Conservation (phyloP, 2,888 invertebrate genomes). For the Phaonia tiefii region DNA sequence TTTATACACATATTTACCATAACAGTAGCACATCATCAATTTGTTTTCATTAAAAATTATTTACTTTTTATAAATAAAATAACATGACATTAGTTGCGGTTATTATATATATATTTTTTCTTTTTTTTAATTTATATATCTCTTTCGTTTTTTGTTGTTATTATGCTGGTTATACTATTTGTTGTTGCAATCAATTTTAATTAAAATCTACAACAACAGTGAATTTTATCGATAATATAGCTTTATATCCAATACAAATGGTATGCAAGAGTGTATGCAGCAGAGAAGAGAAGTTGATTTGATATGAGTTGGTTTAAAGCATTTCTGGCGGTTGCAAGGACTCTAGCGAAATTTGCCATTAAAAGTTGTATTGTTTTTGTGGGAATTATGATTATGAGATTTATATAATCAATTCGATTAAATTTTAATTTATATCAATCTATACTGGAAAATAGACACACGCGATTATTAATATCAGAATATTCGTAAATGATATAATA, state of each 20-base stretch:
- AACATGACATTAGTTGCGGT: slow-evolving; percentile 5
- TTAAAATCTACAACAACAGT: slow-evolving; percentile 58
- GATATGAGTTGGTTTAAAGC: background rate
- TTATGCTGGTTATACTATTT: background rate
- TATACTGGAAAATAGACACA: slow-evolving; percentile 16
- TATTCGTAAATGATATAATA: no score
- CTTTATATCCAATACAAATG: background rate
- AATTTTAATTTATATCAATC: slow-evolving; percentile 62
- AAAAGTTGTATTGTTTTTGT: background rate
- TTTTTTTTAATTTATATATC: no score
- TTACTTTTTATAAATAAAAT: slow-evolving; percentile 45
- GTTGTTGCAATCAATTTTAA: slow-evolving; percentile 50
- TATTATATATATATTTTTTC: no score
- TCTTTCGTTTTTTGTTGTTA: no score
- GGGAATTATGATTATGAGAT: slow-evolving; percentile 16
- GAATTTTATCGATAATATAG: slow-evolving; percentile 3
- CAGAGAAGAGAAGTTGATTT: background rate
- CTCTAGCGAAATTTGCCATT: background rate
- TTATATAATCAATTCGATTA: slow-evolving; percentile 56
- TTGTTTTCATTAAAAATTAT: slow-evolving; percentile 55
- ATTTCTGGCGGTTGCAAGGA: background rate
- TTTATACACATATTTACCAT: background rate
- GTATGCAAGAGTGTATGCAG: no score
- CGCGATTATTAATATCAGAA: no score
- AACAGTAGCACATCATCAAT: slow-evolving; percentile 30